Percentiles rank a stretch among this genome's conserved stretches.
phyloP scores from a whole-genome alignment of 2,113 vertebrate genomes.

The Elgaria multicarinata region DNA sequence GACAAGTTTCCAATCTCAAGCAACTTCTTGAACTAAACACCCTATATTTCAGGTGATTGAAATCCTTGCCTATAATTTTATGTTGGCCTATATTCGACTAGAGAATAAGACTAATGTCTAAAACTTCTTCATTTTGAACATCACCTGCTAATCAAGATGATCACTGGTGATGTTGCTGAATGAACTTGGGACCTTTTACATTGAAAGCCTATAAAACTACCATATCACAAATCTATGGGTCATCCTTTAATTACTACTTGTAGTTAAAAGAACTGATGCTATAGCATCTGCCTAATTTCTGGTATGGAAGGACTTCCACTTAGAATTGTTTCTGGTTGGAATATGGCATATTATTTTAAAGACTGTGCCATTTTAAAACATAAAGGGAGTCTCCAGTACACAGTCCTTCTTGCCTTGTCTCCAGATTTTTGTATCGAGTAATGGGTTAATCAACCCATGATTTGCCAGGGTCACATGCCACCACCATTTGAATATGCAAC shows the following conservation, averaged over 20 bases:
- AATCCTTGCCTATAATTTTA: not conserved
- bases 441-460: not conserved
- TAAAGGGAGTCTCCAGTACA: not conserved
- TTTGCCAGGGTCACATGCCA: too few species aligned
- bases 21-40: not conserved
- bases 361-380: not conserved
- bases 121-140: not conserved
- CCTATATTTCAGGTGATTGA: not conserved
- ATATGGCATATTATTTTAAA: not conserved
- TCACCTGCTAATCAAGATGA: not conserved
- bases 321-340: not conserved
- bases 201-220: not conserved
- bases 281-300: not conserved
- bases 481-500: too few species aligned
- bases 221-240: too few species aligned
- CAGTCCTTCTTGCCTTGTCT: not conserved
- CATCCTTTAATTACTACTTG: not conserved
- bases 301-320: not conserved
- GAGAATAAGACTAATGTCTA: not conserved
- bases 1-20: not conserved
- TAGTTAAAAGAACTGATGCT: not conserved
- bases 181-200: not conserved
- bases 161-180: not conserved
- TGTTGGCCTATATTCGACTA: not conserved
- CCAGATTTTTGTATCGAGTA: not conserved